A percentile compares a stretch with the other conserved stretches of the same genome.
phyloP scores from a whole-genome alignment of 2,888 invertebrate genomes.

The Cecidostiba fungosa region DNA sequence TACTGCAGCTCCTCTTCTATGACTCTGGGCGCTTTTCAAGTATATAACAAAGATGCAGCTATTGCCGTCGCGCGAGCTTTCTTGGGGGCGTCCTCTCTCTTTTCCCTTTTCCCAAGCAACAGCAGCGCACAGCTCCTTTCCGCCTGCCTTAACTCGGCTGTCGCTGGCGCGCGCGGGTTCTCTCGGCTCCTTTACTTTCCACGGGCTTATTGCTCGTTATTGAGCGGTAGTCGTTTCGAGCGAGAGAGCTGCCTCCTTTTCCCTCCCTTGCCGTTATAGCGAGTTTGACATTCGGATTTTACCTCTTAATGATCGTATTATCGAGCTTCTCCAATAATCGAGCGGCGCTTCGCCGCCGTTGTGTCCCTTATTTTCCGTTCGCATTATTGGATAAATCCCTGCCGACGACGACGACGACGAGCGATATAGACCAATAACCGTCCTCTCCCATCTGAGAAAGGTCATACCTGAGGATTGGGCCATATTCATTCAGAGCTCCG shows the following conservation, averaged over 20 bases:
- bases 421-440: conserved; percentile 8
- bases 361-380: conserved; percentile 53
- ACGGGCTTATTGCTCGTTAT: conserved; percentile 61
- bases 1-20: conserved; percentile 4
- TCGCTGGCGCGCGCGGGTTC: background rate
- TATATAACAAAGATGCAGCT: conserved; percentile 61
- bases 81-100: conserved; percentile 32
- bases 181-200: conserved; percentile 21
- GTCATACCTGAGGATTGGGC: conserved; percentile 22
- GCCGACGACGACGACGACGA: background rate
- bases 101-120: conserved; percentile 24
- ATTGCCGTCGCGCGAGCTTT: conserved; percentile 48
- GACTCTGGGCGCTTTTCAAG: conserved; percentile 54
- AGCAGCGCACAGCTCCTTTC: background rate
- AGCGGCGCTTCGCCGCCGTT: conserved; percentile 5
- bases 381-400: conserved; percentile 41
- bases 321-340: conserved; percentile 52
- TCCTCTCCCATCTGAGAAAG: background rate
- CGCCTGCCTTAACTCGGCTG: background rate
- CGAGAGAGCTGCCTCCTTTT: background rate
- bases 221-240: conserved; percentile 58
- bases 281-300: conserved; percentile 60
- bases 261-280: background rate
- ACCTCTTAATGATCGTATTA: conserved; percentile 60
- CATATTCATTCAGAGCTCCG: background rate